A percentile compares a stretch with the other conserved stretches of the same genome.
Evolutionary conservation across 1,140 invertebrate species (phyloP).

Genomic region (Drosophila kikkawai): DNA sequence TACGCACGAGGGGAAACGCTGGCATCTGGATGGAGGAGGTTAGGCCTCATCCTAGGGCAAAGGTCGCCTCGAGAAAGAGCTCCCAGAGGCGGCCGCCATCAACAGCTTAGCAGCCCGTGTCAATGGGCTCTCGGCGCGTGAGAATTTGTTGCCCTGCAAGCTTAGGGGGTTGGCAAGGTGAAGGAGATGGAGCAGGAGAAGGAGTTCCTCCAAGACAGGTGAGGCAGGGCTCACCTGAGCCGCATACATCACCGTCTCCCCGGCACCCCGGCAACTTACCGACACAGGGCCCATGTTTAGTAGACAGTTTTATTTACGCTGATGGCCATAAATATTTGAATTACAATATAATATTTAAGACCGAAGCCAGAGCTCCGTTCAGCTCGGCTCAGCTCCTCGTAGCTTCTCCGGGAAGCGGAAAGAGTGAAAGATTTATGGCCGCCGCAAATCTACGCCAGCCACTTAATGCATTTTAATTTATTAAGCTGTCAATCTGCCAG

Average conservation of each 20-base stretch:
- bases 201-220: constrained; percentile 30
- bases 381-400: background rate
- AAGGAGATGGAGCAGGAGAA: background rate
- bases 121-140: constrained; percentile 74
- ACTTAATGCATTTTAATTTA: constrained; percentile 84
- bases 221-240: constrained; percentile 38
- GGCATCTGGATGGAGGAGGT: background rate
- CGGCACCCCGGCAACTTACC: background rate
- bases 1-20: constrained; percentile 4
- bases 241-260: constrained; percentile 60
- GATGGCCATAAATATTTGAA: constrained; percentile 83
- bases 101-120: constrained; percentile 77
- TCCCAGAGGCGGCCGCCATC: constrained; percentile 47
- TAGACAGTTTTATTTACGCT: constrained; percentile 82
- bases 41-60: constrained; percentile 28
- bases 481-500: constrained; percentile 77
- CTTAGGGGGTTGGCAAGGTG: constrained; percentile 41
- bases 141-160: constrained; percentile 69
- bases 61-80: constrained; percentile 21
- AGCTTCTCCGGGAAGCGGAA: constrained; percentile 11
- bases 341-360: constrained; percentile 84
- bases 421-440: constrained; percentile 72
- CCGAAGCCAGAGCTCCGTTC: constrained; percentile 40
- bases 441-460: constrained; percentile 77
- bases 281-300: constrained; percentile 46